A percentile compares a stretch with the other conserved stretches of the same genome.
These are phyloP conservation scores for Tridacna crocea DNA, from an alignment of 2,888 invertebrate genomes.

Conservation along the genomic window DNA sequence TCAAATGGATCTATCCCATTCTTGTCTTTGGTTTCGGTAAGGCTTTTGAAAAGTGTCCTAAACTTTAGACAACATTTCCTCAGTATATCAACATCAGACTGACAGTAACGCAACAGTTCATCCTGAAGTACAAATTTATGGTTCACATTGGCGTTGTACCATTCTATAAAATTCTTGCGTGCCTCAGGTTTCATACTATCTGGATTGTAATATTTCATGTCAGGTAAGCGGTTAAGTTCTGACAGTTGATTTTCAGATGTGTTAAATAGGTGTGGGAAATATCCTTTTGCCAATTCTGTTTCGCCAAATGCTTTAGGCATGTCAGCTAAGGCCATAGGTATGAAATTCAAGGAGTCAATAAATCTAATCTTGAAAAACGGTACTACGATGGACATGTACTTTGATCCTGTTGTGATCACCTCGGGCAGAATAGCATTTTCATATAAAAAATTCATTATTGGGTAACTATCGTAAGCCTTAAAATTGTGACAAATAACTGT, in stretches of 20 bases:
- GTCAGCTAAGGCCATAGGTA: slow-evolving; percentile 50
- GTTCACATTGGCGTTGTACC: slow-evolving; percentile 38
- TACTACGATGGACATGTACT: slow-evolving; percentile 40
- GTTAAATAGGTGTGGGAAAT: slow-evolving; percentile 59
- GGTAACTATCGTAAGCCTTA: slow-evolving; percentile 57
- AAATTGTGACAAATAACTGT: slow-evolving; percentile 58
- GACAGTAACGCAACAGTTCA: slow-evolving; percentile 45
- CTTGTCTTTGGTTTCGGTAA: slow-evolving; percentile 27
- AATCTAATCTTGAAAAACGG: slow-evolving; percentile 35
- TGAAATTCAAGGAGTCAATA: slow-evolving; percentile 55
- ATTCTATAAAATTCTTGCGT: slow-evolving; percentile 45
- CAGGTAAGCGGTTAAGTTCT: slow-evolving; percentile 40
- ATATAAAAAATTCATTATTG: slow-evolving; percentile 49
- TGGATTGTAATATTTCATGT: slow-evolving; percentile 51
- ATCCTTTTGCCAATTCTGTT: slow-evolving; percentile 48
- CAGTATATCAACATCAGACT: slow-evolving; percentile 11
- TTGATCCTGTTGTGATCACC: slow-evolving; percentile 28
- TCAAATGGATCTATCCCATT: slow-evolving; percentile 53
- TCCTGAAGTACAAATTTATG: slow-evolving; percentile 38
- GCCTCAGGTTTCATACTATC: slow-evolving; percentile 52
- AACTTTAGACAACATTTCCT: slow-evolving; percentile 49
- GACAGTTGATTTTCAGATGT: slow-evolving; percentile 43
- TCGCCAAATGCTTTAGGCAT: slow-evolving; percentile 54
- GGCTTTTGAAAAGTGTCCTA: slow-evolving; percentile 27
- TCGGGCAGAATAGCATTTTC: slow-evolving; percentile 50